phyloP scores from a whole-genome alignment of 2,113 vertebrate genomes.

The Lepus europaeus region DNA sequence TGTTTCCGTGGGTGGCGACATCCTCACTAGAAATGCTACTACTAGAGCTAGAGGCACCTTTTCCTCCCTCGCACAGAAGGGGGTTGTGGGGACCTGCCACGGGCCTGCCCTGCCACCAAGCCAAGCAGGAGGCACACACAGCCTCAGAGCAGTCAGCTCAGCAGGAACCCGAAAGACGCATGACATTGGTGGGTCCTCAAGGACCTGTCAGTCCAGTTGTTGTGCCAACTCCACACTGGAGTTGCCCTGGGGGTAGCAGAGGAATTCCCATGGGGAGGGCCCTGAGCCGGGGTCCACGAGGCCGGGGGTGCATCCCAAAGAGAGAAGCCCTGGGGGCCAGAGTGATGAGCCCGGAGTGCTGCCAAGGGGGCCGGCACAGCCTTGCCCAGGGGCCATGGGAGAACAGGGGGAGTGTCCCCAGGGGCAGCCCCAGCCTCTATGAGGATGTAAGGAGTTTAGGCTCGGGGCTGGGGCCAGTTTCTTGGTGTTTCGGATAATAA shows the following conservation, averaged over 20 bases:
- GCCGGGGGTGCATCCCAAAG: not conserved
- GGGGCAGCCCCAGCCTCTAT: not conserved
- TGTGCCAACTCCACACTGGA: not conserved
- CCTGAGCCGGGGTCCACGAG: not conserved
- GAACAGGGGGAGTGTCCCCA: not conserved
- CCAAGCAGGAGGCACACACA: not conserved
- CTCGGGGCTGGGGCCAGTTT: not conserved
- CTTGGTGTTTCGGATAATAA: not conserved
- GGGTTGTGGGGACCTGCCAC: fast-evolving
- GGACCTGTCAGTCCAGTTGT: not conserved
- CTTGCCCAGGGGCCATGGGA: not conserved
- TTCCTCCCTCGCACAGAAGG: not conserved
- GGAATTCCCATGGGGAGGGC: too few species aligned
- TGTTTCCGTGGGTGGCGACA: not conserved
- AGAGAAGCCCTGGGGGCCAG: not conserved
- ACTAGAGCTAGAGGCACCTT: not conserved
- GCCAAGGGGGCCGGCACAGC: too few species aligned
- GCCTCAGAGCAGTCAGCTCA: not conserved
- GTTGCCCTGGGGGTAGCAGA: not conserved
- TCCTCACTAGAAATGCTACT: not conserved
- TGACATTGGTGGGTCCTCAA: not conserved
- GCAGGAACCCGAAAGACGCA: not conserved
- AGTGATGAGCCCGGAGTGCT: not conserved
- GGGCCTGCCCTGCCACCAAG: not conserved
- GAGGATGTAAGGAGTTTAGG: not conserved